These are phyloP conservation scores for Hoplias malabaricus DNA, from an alignment of 2,113 vertebrate genomes.

Conservation along the genomic window DNA sequence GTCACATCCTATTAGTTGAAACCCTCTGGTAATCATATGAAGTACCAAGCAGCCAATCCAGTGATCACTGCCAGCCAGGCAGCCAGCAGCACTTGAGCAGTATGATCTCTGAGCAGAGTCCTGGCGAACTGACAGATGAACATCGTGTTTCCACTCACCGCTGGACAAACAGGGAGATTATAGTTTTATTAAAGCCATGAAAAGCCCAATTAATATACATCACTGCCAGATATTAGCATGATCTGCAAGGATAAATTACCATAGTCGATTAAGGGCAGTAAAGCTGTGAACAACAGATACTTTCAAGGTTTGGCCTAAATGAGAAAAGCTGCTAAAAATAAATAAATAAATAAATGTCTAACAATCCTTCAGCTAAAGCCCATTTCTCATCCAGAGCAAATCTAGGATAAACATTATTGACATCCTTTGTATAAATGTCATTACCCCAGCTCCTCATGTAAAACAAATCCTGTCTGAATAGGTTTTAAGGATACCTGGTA, in stretches of 20 bases:
- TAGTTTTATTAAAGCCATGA: neutral
- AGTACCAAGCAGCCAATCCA: slow-evolving; percentile 84
- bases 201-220: neutral
- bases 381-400: too few relatives aligned
- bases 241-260: neutral
- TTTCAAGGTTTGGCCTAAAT: too few relatives aligned
- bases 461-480: too few relatives aligned
- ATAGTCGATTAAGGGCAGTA: too few relatives aligned
- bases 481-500: too few relatives aligned
- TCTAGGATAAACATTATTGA: too few relatives aligned
- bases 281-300: too few relatives aligned
- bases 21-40: slow-evolving; percentile 75
- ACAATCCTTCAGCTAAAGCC: too few relatives aligned
- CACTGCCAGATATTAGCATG: neutral
- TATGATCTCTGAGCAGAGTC: slow-evolving; percentile 75
- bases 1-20: neutral
- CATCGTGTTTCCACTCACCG: slow-evolving; percentile 65
- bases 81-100: slow-evolving; percentile 81
- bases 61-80: slow-evolving; percentile 77
- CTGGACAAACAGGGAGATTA: slow-evolving; percentile 43
- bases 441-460: too few relatives aligned
- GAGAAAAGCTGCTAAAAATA: too few relatives aligned
- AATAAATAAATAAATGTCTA: too few relatives aligned
- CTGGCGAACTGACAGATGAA: slow-evolving; percentile 71
- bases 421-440: too few relatives aligned